A percentile compares a stretch with the other conserved stretches of the same genome.
These are phyloP conservation scores for Alligator mississippiensis DNA, from an alignment of 2,113 vertebrate species.

Conservation along the genomic window DNA sequence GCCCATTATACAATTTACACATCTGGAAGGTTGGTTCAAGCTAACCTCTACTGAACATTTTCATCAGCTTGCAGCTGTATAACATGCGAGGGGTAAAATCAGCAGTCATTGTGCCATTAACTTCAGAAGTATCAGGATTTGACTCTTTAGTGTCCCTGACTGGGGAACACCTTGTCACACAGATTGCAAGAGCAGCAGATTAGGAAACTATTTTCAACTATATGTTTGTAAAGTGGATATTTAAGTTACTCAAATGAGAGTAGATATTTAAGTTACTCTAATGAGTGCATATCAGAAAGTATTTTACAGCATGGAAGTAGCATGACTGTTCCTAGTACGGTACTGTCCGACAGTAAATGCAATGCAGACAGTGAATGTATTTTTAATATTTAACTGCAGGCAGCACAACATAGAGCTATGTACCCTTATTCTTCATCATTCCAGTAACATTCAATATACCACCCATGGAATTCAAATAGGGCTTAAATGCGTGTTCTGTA, in stretches of 20 bases:
- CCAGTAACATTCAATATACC: fast-evolving
- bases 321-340: background rate
- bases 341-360: background rate
- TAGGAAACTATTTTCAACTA: fast-evolving
- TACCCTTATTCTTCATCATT: fast-evolving
- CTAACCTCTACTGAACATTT: fast-evolving
- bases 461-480: background rate
- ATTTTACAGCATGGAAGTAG: background rate
- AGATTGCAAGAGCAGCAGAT: no score
- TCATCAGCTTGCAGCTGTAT: fast-evolving
- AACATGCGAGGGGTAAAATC: background rate
- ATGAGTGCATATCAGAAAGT: background rate
- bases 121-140: background rate
- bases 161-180: fast-evolving
- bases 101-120: background rate
- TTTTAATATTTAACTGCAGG: background rate
- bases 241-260: background rate
- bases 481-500: background rate
- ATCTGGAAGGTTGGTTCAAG: no score
- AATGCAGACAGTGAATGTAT: background rate
- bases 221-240: background rate
- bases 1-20: background rate
- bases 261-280: fast-evolving
- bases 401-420: background rate
- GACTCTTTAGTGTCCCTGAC: fast-evolving